Base-by-base conservation (phyloP, 1,140 invertebrate species). In the Ips typographus region DNA sequence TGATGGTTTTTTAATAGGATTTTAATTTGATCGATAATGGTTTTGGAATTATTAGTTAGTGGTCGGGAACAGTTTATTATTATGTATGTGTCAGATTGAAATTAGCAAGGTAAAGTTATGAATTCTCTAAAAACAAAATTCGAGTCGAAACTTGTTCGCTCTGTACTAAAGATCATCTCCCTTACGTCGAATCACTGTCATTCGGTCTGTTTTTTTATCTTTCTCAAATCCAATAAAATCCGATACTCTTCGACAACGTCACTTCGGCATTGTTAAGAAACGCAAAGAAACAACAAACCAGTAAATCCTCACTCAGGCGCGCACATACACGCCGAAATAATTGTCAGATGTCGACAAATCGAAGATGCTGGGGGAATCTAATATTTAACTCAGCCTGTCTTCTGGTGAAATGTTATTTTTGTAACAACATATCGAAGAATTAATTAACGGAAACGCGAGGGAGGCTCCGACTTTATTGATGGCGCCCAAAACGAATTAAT, bases 1-100 rank as follows among this genome's bases (percentile, higher is more conserved):
- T 67, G 65, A 67, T 67, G 55, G 56, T 43, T 67, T 67, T 66
- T 67, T 67, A 67, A 67, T 67, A 67, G 49, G 65, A 59, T 67
- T 67, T 67, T 67, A 67, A 67, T 67, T 67, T 51, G 51, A 41
- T 51, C 49, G 40, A 49, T 63, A 63, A 47, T 42, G 36, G 22
- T 47, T 63, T 7, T 63, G 52, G 44, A 63, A 49, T 63, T 51
- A 52, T 44, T n/a, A 49, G 7, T 49, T 49, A 49, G 22, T 49
- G 22, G 44, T 49, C 44, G 44, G 44, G 44, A 49, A 49, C 44
- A 49, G 22, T 22, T 49, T 49, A 49, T 8, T 49, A 8, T 49
- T 49, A 49, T 49, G 44, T 49, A 49, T 22, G 22, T 22, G 22
- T 22, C 22, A 22, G 22, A 22, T 22, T 22, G 22, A 22, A 22